These are phyloP conservation scores for Artemia franciscana DNA, from an alignment of 1,140 invertebrate species.

Conservation along the genomic window DNA sequence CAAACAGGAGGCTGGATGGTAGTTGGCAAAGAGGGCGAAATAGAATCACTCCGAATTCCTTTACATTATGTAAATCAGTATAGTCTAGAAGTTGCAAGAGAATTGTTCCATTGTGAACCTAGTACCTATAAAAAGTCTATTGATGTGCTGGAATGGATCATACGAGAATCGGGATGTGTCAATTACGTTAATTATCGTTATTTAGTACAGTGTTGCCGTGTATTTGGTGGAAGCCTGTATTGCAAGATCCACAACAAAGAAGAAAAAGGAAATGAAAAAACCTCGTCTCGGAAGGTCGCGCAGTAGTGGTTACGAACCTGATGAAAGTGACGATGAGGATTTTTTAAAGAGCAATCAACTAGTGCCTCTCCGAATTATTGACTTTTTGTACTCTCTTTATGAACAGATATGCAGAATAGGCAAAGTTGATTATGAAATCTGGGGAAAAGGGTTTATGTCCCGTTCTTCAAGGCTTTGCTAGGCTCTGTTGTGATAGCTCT, in stretches of 20 bases:
- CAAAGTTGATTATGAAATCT: slow-evolving; percentile 25
- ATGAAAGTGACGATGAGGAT: slow-evolving; percentile 44
- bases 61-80: slow-evolving; percentile 29
- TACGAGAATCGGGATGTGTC: slow-evolving; percentile 83
- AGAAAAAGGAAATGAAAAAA: slow-evolving; percentile 9
- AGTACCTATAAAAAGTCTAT: slow-evolving; percentile 63
- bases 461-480: slow-evolving; percentile 63
- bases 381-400: not conserved
- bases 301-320: slow-evolving; percentile 27
- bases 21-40: slow-evolving; percentile 31
- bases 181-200: slow-evolving; percentile 78
- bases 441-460: slow-evolving; percentile 86
- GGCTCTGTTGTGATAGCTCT: slow-evolving; percentile 75
- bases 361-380: slow-evolving; percentile 35
- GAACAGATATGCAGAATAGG: not conserved
- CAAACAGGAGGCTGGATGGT: slow-evolving; percentile 41
- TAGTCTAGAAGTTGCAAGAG: slow-evolving; percentile 34
- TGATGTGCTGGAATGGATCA: slow-evolving; percentile 75
- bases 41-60: slow-evolving; percentile 23
- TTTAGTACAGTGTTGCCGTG: slow-evolving; percentile 69
- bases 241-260: slow-evolving; percentile 21
- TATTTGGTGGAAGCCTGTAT: slow-evolving; percentile 75
- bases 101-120: slow-evolving; percentile 45
- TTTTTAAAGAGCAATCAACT: slow-evolving; percentile 42
- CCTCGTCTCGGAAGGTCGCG: slow-evolving; percentile 1